Evolutionary conservation across 2,888 invertebrate species (phyloP).

Genomic region (Cephus nigrinus): DNA sequence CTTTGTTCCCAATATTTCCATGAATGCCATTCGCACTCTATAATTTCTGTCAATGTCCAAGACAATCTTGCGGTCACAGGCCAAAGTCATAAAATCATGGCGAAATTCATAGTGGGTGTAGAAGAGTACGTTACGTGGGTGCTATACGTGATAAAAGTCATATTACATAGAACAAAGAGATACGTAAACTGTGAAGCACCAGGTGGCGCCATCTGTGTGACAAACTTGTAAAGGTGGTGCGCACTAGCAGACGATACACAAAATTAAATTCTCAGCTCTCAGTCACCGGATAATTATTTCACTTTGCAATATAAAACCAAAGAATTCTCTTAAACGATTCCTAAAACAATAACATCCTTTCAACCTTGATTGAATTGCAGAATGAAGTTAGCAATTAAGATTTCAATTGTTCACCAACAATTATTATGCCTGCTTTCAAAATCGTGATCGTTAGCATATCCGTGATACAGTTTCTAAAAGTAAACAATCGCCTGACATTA

Average conservation of each 20-base stretch:
- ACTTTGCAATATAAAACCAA: neutral
- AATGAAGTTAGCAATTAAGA: slow-evolving; percentile 20
- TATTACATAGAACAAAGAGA: neutral
- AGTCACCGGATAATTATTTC: neutral
- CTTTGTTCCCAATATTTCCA: neutral
- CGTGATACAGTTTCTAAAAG: neutral
- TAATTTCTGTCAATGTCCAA: neutral
- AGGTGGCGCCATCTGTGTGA: neutral
- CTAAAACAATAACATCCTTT: neutral
- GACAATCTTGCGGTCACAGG: neutral
- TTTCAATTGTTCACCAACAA: slow-evolving; percentile 13
- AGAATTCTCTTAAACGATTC: neutral
- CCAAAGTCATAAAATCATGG: slow-evolving; percentile 1
- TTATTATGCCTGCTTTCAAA: slow-evolving; percentile 8
- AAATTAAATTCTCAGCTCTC: neutral
- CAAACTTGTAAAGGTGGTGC: neutral
- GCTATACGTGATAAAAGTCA: neutral
- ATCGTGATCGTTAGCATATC: neutral
- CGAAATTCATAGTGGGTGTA: neutral
- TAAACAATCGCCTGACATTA: neutral
- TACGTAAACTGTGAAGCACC: neutral
- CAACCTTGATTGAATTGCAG: slow-evolving; percentile 16
- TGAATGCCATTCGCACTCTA: neutral
- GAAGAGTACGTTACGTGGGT: no score
- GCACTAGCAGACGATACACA: neutral